Conservation (phyloP, 1,140 invertebrate species). For the Aplysia californica region DNA sequence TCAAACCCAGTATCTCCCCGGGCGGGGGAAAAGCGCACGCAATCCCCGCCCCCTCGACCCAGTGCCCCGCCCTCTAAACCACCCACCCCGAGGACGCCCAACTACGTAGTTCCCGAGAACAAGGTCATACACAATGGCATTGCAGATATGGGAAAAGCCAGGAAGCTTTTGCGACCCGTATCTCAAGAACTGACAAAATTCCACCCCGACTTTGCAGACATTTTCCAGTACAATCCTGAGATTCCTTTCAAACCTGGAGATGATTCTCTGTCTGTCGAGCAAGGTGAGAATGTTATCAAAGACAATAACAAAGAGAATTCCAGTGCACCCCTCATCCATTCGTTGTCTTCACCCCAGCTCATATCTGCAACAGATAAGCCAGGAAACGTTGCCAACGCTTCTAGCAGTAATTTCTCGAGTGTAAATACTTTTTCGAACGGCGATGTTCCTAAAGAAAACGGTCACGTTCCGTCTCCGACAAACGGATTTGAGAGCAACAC, state of each 20-base stretch:
- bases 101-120: slow-evolving; percentile 44
- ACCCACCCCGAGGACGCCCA: slow-evolving; percentile 30
- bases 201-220: slow-evolving; percentile 45
- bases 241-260: background rate
- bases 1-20: background rate
- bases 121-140: slow-evolving; percentile 39
- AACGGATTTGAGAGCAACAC: background rate
- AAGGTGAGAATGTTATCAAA: background rate
- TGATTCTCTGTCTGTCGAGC: background rate
- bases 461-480: no score
- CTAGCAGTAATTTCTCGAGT: no score
- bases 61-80: slow-evolving; percentile 11
- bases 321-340: background rate
- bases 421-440: background rate
- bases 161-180: slow-evolving; percentile 40
- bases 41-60: background rate
- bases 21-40: background rate
- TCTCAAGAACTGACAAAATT: slow-evolving; percentile 47
- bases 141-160: slow-evolving; percentile 9
- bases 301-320: slow-evolving; percentile 9
- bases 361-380: background rate
- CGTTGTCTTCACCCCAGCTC: background rate
- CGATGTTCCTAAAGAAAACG: background rate
- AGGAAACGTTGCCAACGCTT: background rate
- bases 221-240: slow-evolving; percentile 30